Conservation (phyloP, 2,888 invertebrate genomes). For the Flabesymbios commensalis region DNA sequence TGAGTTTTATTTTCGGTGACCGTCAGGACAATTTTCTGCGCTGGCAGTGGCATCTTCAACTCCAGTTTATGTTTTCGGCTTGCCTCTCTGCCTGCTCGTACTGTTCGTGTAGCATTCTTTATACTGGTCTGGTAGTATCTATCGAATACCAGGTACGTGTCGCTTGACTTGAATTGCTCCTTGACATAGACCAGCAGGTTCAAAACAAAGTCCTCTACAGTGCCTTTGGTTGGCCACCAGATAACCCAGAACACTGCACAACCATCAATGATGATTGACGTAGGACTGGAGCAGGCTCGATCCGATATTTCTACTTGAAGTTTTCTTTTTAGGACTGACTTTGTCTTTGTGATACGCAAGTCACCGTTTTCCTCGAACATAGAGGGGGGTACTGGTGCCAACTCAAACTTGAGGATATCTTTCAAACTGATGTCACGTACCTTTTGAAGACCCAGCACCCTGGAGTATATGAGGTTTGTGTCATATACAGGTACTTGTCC, state of each 20-base stretch:
- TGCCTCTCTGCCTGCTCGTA: too few relatives aligned
- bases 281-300: not conserved
- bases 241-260: constrained; percentile 17
- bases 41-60: too few relatives aligned
- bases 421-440: constrained; percentile 4
- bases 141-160: too few relatives aligned
- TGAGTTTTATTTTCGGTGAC: too few relatives aligned
- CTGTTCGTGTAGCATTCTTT: too few relatives aligned
- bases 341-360: constrained; percentile 14
- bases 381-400: constrained; percentile 11
- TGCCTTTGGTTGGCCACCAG: constrained; percentile 14
- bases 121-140: too few relatives aligned
- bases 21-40: too few relatives aligned
- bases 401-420: constrained; percentile 6
- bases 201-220: too few relatives aligned
- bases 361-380: constrained; percentile 17
- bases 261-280: constrained; percentile 11
- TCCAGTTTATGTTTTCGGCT: too few relatives aligned
- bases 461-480: constrained; percentile 14
- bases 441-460: constrained; percentile 14
- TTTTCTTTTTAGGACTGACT: constrained; percentile 13
- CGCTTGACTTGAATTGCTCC: not conserved
- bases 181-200: not conserved
- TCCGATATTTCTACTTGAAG: constrained; percentile 15
- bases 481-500: constrained; percentile 10